Percentiles rank a stretch among this genome's conserved stretches.
Conservation (phyloP, 2,113 vertebrate species). For the Cynocephalus volans region DNA sequence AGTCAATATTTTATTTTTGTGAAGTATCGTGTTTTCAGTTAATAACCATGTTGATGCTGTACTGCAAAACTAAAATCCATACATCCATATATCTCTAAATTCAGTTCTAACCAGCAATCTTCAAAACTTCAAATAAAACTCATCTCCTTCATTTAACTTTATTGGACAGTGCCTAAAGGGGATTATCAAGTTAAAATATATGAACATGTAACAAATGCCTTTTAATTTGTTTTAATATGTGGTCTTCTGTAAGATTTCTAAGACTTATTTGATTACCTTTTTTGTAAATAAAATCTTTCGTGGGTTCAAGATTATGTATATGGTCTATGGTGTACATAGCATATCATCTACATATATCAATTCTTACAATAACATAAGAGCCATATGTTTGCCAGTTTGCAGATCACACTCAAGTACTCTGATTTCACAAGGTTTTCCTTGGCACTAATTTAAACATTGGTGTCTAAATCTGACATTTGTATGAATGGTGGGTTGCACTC, state of each 20-base stretch:
- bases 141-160: neutral
- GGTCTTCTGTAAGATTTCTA: neutral
- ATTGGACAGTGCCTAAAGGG: neutral
- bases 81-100: neutral
- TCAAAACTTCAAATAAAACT: neutral
- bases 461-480: conserved; percentile 37
- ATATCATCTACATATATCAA: neutral
- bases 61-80: neutral
- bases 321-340: neutral
- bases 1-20: neutral
- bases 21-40: neutral
- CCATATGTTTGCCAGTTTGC: neutral
- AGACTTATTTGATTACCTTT: neutral
- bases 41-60: neutral
- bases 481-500: neutral
- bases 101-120: neutral
- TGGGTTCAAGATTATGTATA: neutral
- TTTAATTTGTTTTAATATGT: neutral
- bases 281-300: conserved; percentile 6
- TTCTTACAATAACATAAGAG: neutral
- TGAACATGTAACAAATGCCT: neutral
- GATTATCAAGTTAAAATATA: conserved; percentile 22
- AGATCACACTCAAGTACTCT: neutral
- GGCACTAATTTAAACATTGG: conserved; percentile 13
- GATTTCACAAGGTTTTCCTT: conserved; percentile 24